Evolutionary conservation across 2,888 invertebrate genomes (phyloP), one percentile per base, ranked within the genome.

Genomic region (Lydus trimaculatus): DNA sequence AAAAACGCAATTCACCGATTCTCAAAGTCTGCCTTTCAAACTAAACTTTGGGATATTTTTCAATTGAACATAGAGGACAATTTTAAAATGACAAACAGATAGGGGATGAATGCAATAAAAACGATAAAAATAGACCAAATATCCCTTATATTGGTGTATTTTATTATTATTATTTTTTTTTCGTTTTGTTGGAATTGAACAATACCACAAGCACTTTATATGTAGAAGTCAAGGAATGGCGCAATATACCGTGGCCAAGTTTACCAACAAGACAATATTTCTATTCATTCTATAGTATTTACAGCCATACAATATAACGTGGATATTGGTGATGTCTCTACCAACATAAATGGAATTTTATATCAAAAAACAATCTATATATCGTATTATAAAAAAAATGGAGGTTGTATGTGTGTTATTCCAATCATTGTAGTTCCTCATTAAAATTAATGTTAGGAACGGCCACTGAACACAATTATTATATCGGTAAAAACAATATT

Each of bases 11-110:
- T 17, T n/a, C 17, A 43, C 17, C 43, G 6, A 43, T 43, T 43
- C 5, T 17, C 17, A 43, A 23, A 23, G 11, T n/a, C n/a, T n/a
- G 9, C 33, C 48, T 20, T n/a, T 52, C 23, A 52, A 52, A 64
- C 36, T n/a, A n/a, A 67, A 39, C 72, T 58, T 65, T 66, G 62
- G 66, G 69, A 66, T 70, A 70, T 70, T 70, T 70, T 72, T 70
- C 70, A 71, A 69, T 71, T 65, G 71, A 71, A 66, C 64, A 52
- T 52, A 52, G 23, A 13, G 69, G 71, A 67, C 68, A 62, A 69
- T 61, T 70, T 33, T 66, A 60, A 66, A 66, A 70, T 69, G 65
- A 64, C 64, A 61, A 63, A 65, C 64, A 64, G 28, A 3, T 3
- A 43, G 7, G 43, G 43, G 17, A 17, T 7, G 43, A 70, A 70